phyloP scores from a whole-genome alignment of 2,888 invertebrate genomes.

The Pilophorus perplexus region DNA sequence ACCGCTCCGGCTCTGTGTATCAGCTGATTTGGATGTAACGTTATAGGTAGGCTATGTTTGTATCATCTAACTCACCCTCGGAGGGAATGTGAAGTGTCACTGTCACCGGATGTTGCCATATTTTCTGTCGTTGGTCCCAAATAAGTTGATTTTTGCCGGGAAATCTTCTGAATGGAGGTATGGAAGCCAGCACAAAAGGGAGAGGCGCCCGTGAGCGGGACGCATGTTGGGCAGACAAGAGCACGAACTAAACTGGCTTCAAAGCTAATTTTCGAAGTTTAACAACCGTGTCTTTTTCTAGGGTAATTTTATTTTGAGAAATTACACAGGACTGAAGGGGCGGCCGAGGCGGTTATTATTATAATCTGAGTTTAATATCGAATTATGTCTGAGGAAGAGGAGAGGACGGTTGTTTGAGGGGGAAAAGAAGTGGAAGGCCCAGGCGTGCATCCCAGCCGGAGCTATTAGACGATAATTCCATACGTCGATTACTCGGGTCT shows the following conservation, averaged over 20 bases:
- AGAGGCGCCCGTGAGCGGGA: constrained; percentile 4
- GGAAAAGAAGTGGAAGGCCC: constrained; percentile 5
- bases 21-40: no score
- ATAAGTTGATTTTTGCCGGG: no score
- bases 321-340: constrained; percentile 44
- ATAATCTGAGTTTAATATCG: constrained; percentile 47
- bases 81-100: no score
- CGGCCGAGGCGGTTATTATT: constrained; percentile 44
- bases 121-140: no score
- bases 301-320: constrained; percentile 47
- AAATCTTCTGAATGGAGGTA: no score
- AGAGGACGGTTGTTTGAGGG: constrained; percentile 26
- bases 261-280: constrained; percentile 44
- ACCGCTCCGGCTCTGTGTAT: no score
- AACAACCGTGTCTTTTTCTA: constrained; percentile 45
- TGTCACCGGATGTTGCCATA: no score
- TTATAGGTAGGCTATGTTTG: no score
- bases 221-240: constrained; percentile 43
- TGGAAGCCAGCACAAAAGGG: background rate
- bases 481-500: constrained; percentile 42
- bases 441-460: constrained; percentile 7
- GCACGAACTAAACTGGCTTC: constrained; percentile 44
- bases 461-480: constrained; percentile 46
- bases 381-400: constrained; percentile 42
- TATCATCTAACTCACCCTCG: no score